phyloP scores from a whole-genome alignment of 2,888 invertebrate species.

The Lymantria dispar region DNA sequence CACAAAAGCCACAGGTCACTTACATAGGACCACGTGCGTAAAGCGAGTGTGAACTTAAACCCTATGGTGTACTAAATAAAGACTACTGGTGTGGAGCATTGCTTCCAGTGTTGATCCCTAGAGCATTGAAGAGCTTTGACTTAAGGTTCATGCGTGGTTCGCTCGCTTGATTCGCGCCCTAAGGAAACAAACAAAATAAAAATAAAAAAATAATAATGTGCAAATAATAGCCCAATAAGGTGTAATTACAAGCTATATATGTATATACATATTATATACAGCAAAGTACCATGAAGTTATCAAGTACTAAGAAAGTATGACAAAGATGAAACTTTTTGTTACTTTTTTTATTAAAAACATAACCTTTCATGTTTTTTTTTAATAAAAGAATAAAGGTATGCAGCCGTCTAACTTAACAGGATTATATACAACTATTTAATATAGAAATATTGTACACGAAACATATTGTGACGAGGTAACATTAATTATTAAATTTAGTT shows the following conservation, averaged over 20 bases:
- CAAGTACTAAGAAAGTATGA: neutral
- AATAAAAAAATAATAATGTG: conserved; percentile 59
- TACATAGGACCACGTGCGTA: conserved; percentile 27
- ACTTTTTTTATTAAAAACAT: too few relatives aligned
- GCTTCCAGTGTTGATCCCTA: conserved; percentile 88
- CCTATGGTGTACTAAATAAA: conserved; percentile 40
- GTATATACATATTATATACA: conserved; percentile 4
- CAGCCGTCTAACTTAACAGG: too few relatives aligned
- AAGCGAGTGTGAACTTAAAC: conserved; percentile 36
- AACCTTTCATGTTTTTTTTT: too few relatives aligned
- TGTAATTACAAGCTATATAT: conserved; percentile 12
- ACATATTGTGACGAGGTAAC: too few relatives aligned
- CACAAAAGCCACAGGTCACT: conserved; percentile 14
- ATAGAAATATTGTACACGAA: too few relatives aligned
- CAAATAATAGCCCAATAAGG: conserved; percentile 48
- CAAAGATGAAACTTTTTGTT: too few relatives aligned
- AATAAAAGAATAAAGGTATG: too few relatives aligned
- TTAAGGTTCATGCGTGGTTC: conserved; percentile 90
- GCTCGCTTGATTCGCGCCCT: conserved; percentile 86
- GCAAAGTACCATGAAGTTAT: conserved; percentile 10
- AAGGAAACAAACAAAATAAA: conserved; percentile 75
- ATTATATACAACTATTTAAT: too few relatives aligned
- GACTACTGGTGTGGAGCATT: conserved; percentile 73
- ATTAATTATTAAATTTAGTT: too few relatives aligned
- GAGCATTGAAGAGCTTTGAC: conserved; percentile 92